These are phyloP conservation scores for Lagenorhynchus albirostris DNA, from an alignment of 2,113 vertebrate species.

Conservation along the genomic window DNA sequence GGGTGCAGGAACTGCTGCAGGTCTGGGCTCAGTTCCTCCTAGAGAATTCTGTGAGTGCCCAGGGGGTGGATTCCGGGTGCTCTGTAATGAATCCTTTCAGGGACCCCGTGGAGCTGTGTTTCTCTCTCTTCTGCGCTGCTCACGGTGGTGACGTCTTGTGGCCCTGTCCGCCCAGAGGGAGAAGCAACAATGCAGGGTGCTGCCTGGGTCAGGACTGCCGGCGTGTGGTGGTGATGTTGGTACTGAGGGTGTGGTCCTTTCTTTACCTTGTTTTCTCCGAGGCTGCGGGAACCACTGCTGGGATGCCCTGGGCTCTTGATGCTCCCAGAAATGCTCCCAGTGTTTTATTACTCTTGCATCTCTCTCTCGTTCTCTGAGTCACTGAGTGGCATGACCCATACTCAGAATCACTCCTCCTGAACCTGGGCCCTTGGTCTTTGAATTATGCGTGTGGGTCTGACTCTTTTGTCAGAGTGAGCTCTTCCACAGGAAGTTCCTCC, in stretches of 20 bases:
- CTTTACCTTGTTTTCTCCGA: not conserved
- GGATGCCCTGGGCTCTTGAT: not conserved
- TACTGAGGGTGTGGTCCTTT: not conserved
- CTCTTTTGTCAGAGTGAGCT: not conserved
- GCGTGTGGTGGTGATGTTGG: not conserved
- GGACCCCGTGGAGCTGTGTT: not conserved
- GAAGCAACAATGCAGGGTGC: accelerated
- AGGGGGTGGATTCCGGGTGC: not conserved
- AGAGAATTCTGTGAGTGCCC: not conserved
- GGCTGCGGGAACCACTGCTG: not conserved
- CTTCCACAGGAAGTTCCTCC: not conserved
- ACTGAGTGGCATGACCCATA: not conserved
- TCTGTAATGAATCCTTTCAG: not conserved
- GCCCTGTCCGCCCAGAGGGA: not conserved
- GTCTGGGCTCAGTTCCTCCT: not conserved
- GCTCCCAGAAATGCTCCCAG: not conserved
- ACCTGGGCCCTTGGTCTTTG: not conserved
- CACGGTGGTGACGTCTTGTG: too few species aligned
- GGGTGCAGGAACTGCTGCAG: not conserved
- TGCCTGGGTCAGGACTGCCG: not conserved
- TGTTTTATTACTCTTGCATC: not conserved
- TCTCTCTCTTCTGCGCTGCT: not conserved
- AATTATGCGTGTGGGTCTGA: not conserved
- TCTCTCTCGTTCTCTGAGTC: not conserved
- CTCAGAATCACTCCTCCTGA: not conserved